These are phyloP conservation scores for Acanthurus tractus DNA, from an alignment of 2,797 vertebrate species.

Conservation along the genomic window DNA sequence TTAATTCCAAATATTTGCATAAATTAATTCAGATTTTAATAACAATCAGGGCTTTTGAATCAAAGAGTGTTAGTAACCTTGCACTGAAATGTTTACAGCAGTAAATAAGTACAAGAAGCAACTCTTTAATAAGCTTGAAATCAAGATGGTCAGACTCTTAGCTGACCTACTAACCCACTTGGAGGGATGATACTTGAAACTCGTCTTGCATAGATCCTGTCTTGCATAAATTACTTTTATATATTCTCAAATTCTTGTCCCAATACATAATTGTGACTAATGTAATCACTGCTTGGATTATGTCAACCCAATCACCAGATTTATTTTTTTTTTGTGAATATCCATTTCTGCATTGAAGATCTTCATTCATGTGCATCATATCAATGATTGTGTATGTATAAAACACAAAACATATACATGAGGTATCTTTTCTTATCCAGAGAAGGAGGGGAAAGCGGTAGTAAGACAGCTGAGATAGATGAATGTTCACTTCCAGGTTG, in stretches of 20 bases:
- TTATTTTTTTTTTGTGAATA: no score
- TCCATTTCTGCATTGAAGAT: no score
- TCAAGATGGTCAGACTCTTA: neutral
- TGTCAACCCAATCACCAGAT: no score
- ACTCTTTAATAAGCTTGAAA: neutral
- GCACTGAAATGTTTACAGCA: neutral
- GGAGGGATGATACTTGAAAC: neutral
- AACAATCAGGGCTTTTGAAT: neutral
- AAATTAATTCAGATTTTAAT: neutral
- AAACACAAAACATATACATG: no score
- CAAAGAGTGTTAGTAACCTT: neutral
- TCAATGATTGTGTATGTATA: no score
- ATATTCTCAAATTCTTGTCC: neutral
- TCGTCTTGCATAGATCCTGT: neutral
- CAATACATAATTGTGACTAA: neutral
- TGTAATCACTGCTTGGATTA: neutral
- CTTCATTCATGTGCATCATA: no score
- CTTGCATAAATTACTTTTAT: neutral
- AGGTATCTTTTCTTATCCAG: no score
- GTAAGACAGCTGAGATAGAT: no score
- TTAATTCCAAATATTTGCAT: no score
- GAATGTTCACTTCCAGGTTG: no score
- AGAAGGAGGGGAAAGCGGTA: no score
- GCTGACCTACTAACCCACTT: slow-evolving; percentile 11
- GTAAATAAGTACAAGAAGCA: neutral